phyloP scores from a whole-genome alignment of 2,113 vertebrate species.

The Scomber japonicus region DNA sequence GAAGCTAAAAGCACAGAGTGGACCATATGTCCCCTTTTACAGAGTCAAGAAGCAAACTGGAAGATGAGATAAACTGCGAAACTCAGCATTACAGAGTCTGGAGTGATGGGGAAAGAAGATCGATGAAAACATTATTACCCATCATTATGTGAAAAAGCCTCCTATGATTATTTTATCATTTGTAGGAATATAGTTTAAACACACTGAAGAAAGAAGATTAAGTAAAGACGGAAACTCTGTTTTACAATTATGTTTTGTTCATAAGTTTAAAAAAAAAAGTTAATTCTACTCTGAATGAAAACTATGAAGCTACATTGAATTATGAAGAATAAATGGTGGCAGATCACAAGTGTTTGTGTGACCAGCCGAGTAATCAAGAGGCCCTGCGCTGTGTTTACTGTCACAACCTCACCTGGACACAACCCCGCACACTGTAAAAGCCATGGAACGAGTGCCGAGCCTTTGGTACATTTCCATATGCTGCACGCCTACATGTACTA shows the following conservation, averaged over 20 bases:
- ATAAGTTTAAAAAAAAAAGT: too few relatives aligned
- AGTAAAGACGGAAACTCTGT: too few relatives aligned
- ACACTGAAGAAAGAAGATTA: neutral
- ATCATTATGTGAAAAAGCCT: neutral
- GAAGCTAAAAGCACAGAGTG: conserved; percentile 59
- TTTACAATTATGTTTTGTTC: too few relatives aligned
- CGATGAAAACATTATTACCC: conserved; percentile 19
- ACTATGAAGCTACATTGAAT: neutral
- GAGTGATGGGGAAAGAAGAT: conserved; percentile 45
- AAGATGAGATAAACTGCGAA: conserved; percentile 56
- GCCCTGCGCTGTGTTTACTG: conserved; percentile 72
- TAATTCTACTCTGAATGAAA: neutral
- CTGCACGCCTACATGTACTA: conserved; percentile 73
- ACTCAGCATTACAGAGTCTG: conserved; percentile 55
- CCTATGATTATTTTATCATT: neutral
- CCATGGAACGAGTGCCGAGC: conserved; percentile 30
- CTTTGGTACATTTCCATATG: conserved; percentile 79
- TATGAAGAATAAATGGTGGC: neutral
- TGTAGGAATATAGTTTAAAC: too few relatives aligned
- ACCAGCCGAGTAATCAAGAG: conserved; percentile 23
- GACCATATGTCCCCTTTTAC: conserved; percentile 68
- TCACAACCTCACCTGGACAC: conserved; percentile 75
- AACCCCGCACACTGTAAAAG: conserved; percentile 68
- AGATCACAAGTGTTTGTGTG: conserved; percentile 29
- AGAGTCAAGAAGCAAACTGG: conserved; percentile 42